Base-by-base conservation (phyloP, 2,797 vertebrate species). In the Chiroxiphia lanceolata region DNA sequence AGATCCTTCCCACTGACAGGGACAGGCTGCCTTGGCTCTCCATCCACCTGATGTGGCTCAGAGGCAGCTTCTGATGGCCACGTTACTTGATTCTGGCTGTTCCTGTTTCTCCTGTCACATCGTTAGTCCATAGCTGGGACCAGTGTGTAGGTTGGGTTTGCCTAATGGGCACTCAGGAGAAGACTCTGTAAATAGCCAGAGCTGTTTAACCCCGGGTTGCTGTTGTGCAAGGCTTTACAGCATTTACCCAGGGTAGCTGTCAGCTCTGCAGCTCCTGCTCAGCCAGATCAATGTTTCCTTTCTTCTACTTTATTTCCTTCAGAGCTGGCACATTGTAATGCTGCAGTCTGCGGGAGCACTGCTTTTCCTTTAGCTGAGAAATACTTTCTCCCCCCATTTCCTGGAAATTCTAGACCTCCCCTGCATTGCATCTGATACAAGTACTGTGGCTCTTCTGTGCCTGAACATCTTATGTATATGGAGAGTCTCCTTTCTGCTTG, bases 211-310 rank as follows among this genome's bases (percentile, higher is more conserved):
- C 23, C 48, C 4, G 9, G 42, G 68, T 18, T 21, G 60, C 80
- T 38, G 29, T 51, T 79, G 56, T 34, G 42, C 72, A 33, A 83
- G 19, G 17, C 23, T 51, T 88, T 72, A 12, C 54, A 70, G 50
- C 2, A 2, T 69, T 94, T 45, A 72, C 31, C 10, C 0, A 1
- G 34, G 21, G 64, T 3, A 78, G 51, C 85, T 64, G 63, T 89
- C 88, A 87, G 87, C 54, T 91, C 54, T 57, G 86, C 70, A 89
- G 89, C 57, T 94, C 65, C 87, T 75, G 91, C 79, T 95, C 86
- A 42, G 47, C 54, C 85, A 74, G 23, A 84, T 53, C 10, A 10
- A 65, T 40, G 74, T 81, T 91, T 56, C 34, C 40, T 78, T 75
- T 78, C 48, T 78, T 78, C 45, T 18, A 15, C 59, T 71, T 45